A percentile compares a stretch with the other conserved stretches of the same genome.
These are phyloP conservation scores for Calidris pygmaea DNA, from an alignment of 2,113 vertebrate species.

Conservation along the genomic window DNA sequence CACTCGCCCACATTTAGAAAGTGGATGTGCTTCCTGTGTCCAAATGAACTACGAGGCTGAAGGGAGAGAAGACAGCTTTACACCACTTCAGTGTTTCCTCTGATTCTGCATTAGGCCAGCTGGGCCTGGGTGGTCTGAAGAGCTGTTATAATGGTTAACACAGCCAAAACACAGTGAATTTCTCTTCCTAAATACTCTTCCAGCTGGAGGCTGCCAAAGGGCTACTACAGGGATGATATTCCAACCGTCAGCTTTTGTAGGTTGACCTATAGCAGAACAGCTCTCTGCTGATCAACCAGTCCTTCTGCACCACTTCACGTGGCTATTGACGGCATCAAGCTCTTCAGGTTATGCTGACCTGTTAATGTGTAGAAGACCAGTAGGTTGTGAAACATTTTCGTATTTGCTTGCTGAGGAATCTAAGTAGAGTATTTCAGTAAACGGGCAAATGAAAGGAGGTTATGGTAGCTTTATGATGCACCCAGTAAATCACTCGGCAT, in stretches of 20 bases:
- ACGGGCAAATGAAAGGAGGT: not conserved
- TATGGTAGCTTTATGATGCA: not conserved
- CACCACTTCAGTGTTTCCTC: not conserved
- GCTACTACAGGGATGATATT: not conserved
- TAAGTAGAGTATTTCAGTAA: not conserved
- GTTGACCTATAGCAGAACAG: not conserved
- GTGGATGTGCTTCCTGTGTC: not conserved
- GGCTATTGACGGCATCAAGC: not conserved
- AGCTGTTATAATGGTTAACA: slow-evolving; percentile 2
- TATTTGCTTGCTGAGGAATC: not conserved
- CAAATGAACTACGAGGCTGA: not conserved
- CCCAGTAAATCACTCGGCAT: not conserved
- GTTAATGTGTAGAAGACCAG: not conserved
- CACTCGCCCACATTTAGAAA: fast-evolving
- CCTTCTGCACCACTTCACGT: not conserved
- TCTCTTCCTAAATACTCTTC: not conserved
- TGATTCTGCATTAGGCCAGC: not conserved
- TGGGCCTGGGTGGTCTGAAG: slow-evolving; percentile 44
- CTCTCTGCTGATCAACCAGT: not conserved
- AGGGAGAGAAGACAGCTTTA: not conserved
- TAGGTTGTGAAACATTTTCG: not conserved
- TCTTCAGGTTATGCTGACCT: not conserved
- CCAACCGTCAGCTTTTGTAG: not conserved
- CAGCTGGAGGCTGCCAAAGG: not conserved
- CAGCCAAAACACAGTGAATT: slow-evolving; percentile 20